Conservation (phyloP, 2,888 invertebrate species). For the Monoplex corrugatus region DNA sequence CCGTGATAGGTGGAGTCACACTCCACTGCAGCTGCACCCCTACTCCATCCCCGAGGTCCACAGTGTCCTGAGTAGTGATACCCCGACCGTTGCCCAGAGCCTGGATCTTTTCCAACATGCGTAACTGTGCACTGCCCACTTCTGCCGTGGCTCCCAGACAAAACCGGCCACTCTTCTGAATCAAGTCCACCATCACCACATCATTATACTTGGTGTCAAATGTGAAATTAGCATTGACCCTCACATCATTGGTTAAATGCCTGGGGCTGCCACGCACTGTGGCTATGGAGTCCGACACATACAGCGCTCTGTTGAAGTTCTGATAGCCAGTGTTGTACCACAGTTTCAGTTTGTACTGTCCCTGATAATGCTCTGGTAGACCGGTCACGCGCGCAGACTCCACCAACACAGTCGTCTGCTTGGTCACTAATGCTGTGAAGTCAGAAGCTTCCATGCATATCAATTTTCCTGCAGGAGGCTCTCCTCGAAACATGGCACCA, state of each 20-base stretch:
- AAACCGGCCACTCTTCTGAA: conserved; percentile 58
- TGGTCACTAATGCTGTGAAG: conserved; percentile 68
- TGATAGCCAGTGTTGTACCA: conserved; percentile 64
- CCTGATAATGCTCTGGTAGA: conserved; percentile 62
- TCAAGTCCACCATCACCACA: conserved; percentile 56
- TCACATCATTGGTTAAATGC: conserved; percentile 55
- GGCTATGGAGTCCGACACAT: conserved; percentile 59
- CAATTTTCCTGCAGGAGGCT: conserved; percentile 81
- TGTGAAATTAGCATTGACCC: conserved; percentile 58
- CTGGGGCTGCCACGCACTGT: conserved; percentile 58
- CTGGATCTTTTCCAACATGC: conserved; percentile 59
- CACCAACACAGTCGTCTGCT: conserved; percentile 62
- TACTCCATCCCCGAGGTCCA: conserved; percentile 56
- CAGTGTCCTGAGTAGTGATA: conserved; percentile 54
- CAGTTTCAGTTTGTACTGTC: conserved; percentile 73
- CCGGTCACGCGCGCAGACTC: conserved; percentile 62
- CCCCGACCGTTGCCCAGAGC: conserved; percentile 50
- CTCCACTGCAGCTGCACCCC: conserved; percentile 55
- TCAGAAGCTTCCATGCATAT: conserved; percentile 73
- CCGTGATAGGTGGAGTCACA: conserved; percentile 62
- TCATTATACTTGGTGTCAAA: conserved; percentile 64
- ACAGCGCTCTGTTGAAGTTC: conserved; percentile 60
- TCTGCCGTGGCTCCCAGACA: conserved; percentile 58
- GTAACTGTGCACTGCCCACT: conserved; percentile 57
- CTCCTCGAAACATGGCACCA: conserved; percentile 83